Base-by-base conservation (phyloP, 2,797 vertebrate species). In the Pseudochromis fuscus region DNA sequence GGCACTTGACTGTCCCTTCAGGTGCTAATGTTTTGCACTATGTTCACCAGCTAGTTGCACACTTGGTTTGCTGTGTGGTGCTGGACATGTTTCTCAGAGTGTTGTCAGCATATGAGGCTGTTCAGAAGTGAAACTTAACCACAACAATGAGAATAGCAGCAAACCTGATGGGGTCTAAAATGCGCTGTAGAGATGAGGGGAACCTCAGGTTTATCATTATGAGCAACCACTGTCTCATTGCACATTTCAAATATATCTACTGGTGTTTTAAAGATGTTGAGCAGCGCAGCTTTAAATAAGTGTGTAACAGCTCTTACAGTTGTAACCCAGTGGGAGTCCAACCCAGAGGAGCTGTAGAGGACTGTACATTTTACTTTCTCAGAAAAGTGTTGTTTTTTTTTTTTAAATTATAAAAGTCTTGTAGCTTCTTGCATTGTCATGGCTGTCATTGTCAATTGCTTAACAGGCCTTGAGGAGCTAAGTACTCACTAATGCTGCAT, bases 401-500 rank as follows among this genome's bases (percentile, higher is more conserved):
- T n/a, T n/a, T n/a, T n/a, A n/a, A n/a, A n/a, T n/a, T n/a, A n/a
- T n/a, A n/a, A n/a, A n/a, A n/a, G 60, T 46, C 66, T 51, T 37
- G 53, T 10, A 59, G 46, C 75, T 63, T 60, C 13, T 61, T 61
- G 3, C 33, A 59, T 55, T 49, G 42, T 64, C 75, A 42, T 8
- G 16, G 42, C 65, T 56, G 31, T 70, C 60, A 42, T 4, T 21
- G 31, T 71, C 65, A 19, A 72, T 73, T 61, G 68, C 46, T 59
- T 49, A 38, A 66, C 61, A 74, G 67, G 46, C 75, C 76, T 59
- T 72, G 33, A 56, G 55, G 69, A 63, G 59, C 28, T 42, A 18
- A 64, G 59, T 33, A 4, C 74, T 76, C 70, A 72, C 15, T 66
- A 77, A 64, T 67, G 58, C 63, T 67, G 58, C 63, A 70, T 46